Evolutionary conservation across 1,140 invertebrate genomes (phyloP), one percentile per base, ranked within the genome.

Genomic region (Pomacea maculata): DNA sequence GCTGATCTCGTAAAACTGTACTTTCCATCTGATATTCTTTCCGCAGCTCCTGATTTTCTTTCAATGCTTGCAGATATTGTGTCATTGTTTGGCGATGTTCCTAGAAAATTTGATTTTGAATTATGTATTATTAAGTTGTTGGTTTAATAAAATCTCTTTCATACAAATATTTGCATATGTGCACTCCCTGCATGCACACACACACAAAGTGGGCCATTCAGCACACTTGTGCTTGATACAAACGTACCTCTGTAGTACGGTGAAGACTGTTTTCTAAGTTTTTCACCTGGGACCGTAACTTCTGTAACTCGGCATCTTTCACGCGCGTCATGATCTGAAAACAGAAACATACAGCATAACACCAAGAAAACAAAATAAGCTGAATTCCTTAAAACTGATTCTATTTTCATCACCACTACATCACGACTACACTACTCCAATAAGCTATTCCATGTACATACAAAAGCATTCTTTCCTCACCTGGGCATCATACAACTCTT

Each of bases 401-500:
- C 1, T 17, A 61, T 6, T 61, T 61, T 17, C 57, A 61, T 61
- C 57, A 61, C 57, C 1, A 6, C 15, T 61, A 61, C 57, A 61
- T 8, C 57, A 61, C 9, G 57, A 14, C 57, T 14, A 14, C 57
- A 61, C 4, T 61, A 17, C 15, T 61, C 11, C 57, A 61, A 11
- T 17, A 11, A 2, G 11, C 57, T 61, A 17, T 61, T 14, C 57
- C 15, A 17, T 14, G 11, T 17, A 61, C 57, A 11, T 17, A 2
- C 57, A 61, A 61, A 9, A 61, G 11, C 57, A 61, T 70, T 6
- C 0, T 70, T 12, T 25, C 25, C 52, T 70, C 81, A 89, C 88
- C 87, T 90, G 88, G 29, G 89, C 86, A 85, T 90, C 88, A 85
- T 89, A 90, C 10, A 90, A 83, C 75, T 90, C 89, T 79, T 90